Evolutionary conservation across 2,888 invertebrate genomes (phyloP).

Genomic region (Drosophila maculinotata): DNA sequence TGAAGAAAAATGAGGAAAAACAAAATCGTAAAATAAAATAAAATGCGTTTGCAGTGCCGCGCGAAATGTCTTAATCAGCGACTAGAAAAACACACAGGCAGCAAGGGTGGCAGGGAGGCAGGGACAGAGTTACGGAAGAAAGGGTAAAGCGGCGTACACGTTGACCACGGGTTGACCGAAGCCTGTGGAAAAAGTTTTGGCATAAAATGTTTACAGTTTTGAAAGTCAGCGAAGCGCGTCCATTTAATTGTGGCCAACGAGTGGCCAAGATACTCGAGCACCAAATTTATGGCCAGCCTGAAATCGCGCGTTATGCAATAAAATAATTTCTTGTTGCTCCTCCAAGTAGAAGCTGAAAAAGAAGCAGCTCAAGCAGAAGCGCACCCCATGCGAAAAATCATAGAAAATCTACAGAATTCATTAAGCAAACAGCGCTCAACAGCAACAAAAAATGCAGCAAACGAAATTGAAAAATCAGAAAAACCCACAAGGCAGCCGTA

Average conservation of each 20-base stretch:
- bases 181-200: conserved; percentile 47
- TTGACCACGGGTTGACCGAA: conserved; percentile 12
- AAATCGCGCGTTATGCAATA: conserved; percentile 80
- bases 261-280: conserved; percentile 68
- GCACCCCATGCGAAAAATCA: conserved; percentile 35
- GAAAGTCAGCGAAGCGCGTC: conserved; percentile 73
- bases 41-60: conserved; percentile 40
- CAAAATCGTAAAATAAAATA: conserved; percentile 27
- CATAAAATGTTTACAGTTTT: conserved; percentile 74
- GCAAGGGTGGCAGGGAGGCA: not conserved
- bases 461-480: conserved; percentile 25
- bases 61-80: conserved; percentile 72
- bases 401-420: conserved; percentile 65
- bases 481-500: conserved; percentile 12
- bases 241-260: conserved; percentile 74
- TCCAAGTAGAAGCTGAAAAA: conserved; percentile 15
- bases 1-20: conserved; percentile 5
- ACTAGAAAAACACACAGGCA: conserved; percentile 16
- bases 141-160: conserved; percentile 21
- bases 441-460: conserved; percentile 12
- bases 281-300: conserved; percentile 71
- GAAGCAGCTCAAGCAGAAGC: conserved; percentile 16
- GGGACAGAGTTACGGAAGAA: not conserved
- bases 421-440: conserved; percentile 53
- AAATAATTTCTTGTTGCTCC: conserved; percentile 66